phyloP scores from a whole-genome alignment of 2,797 vertebrate genomes.

The Pempheris klunzingeri region DNA sequence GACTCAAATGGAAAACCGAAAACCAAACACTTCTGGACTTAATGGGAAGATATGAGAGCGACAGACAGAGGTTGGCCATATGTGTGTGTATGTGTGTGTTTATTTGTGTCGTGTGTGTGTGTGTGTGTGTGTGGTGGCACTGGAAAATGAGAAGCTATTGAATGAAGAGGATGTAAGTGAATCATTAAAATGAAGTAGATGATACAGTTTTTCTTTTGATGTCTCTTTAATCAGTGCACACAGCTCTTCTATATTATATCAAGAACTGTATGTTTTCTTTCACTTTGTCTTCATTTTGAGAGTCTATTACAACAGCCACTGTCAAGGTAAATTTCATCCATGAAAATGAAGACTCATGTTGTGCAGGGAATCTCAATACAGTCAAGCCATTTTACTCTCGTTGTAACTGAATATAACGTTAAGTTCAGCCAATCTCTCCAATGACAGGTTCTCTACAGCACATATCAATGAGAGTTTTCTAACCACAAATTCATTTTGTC shows the following conservation, averaged over 20 bases:
- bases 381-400: conserved; percentile 3
- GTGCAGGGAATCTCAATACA: neutral
- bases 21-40: conserved; percentile 50
- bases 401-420: conserved; percentile 8
- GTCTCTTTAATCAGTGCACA: conserved; percentile 20
- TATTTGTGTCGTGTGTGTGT: conserved; percentile 12
- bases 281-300: neutral
- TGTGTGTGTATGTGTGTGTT: conserved; percentile 16
- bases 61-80: conserved; percentile 9
- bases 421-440: neutral
- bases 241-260: neutral
- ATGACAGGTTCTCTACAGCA: neutral
- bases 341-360: neutral
- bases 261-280: neutral
- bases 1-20: conserved; percentile 59
- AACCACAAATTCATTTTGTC: neutral
- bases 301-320: neutral
- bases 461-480: neutral
- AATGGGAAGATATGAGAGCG: conserved; percentile 36
- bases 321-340: neutral
- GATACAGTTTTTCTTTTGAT: conserved; percentile 29
- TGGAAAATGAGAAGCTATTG: conserved; percentile 34
- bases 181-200: conserved; percentile 33
- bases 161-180: conserved; percentile 53
- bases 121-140: neutral